Conservation (phyloP, 2,113 vertebrate genomes). For the Rhinopomastus cyanomelas region DNA sequence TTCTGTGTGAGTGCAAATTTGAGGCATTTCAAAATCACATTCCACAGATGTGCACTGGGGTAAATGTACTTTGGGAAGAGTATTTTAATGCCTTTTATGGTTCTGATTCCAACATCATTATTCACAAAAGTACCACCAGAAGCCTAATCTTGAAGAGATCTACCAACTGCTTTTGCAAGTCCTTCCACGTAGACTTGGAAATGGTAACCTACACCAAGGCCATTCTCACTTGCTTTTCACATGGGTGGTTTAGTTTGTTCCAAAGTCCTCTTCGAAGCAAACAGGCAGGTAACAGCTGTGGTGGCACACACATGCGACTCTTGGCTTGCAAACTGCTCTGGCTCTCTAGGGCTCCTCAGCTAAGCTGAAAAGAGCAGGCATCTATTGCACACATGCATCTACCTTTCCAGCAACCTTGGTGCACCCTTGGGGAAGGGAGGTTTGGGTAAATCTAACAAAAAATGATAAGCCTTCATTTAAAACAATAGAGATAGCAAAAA, state of each 20-base stretch:
- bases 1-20: constrained; percentile 37
- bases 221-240: not conserved
- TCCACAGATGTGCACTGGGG: not conserved
- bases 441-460: not conserved
- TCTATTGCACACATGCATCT: not conserved
- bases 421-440: not conserved
- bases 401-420: not conserved
- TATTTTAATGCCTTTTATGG: constrained; percentile 44
- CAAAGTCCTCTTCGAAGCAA: not conserved
- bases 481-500: not conserved
- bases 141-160: not conserved
- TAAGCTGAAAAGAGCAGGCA: not conserved
- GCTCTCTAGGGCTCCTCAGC: not conserved
- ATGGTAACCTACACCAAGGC: not conserved
- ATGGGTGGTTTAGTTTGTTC: not conserved
- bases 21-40: constrained; percentile 63
- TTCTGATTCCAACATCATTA: not conserved
- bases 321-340: not conserved
- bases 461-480: not conserved
- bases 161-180: not conserved
- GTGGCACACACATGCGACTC: not conserved
- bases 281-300: not conserved
- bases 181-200: not conserved
- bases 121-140: not conserved
- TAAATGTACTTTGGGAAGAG: not conserved